Conservation (phyloP, 2,888 invertebrate species). For the Gastrophysa polygoni region DNA sequence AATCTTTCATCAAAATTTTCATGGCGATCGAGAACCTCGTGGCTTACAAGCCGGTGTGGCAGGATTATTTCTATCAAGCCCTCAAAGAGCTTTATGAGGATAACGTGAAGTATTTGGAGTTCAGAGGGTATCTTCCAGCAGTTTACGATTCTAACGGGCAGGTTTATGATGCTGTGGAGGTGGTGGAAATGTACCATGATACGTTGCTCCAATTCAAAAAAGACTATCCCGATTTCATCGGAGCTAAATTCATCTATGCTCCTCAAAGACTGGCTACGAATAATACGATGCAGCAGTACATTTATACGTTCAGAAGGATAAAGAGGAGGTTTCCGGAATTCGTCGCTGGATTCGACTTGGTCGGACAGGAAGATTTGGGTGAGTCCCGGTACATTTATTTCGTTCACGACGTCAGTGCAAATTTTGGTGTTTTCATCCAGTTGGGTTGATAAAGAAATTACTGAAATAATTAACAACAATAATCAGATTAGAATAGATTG, state of each 20-base stretch:
- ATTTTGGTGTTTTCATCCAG: no score
- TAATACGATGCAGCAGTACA: slow-evolving; percentile 50
- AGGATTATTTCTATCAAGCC: slow-evolving; percentile 63
- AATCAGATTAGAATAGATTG: no score
- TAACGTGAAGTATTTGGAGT: slow-evolving; percentile 68
- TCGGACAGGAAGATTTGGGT: slow-evolving; percentile 79
- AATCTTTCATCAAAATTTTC: slow-evolving; percentile 60
- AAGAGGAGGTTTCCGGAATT: slow-evolving; percentile 60
- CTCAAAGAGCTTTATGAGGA: slow-evolving; percentile 67
- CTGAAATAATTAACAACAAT: no score
- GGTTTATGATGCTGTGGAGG: slow-evolving; percentile 57
- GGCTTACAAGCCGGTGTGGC: slow-evolving; percentile 63
- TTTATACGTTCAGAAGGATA: slow-evolving; percentile 28
- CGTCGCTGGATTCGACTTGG: slow-evolving; percentile 80
- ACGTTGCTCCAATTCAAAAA: slow-evolving; percentile 60
- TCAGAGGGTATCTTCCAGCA: slow-evolving; percentile 61
- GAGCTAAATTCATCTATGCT: slow-evolving; percentile 66
- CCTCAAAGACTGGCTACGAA: slow-evolving; percentile 59
- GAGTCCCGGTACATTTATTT: slow-evolving; percentile 8
- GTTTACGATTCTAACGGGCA: slow-evolving; percentile 65
- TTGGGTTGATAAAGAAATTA: no score
- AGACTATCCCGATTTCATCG: slow-evolving; percentile 65
- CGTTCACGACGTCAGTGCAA: no score
- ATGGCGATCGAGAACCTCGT: slow-evolving; percentile 49
- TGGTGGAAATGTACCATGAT: slow-evolving; percentile 59